Percentiles rank a stretch among this genome's conserved stretches.
These are phyloP conservation scores for Trissonchulus sp. DNA, from an alignment of 2,888 invertebrate species.

Conservation along the genomic window DNA sequence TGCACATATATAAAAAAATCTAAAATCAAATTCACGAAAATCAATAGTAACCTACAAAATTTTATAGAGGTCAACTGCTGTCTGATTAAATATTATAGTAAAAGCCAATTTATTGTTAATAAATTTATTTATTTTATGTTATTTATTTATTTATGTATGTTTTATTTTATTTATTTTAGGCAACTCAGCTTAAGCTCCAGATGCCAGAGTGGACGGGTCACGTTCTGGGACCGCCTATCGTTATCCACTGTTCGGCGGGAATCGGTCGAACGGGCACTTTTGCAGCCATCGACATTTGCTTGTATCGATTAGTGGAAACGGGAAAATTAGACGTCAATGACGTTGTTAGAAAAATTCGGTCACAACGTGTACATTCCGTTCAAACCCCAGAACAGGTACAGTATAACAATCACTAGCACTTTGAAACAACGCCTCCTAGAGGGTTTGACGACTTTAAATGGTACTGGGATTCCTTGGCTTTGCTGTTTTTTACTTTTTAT, in stretches of 20 bases:
- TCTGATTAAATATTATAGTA: too few species aligned
- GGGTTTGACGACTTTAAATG: too few species aligned
- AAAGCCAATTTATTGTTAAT: too few species aligned
- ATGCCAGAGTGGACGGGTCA: constrained; percentile 73
- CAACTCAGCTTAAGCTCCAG: constrained; percentile 25
- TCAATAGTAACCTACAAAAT: too few species aligned
- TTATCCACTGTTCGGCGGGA: constrained; percentile 58
- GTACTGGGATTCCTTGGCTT: too few species aligned
- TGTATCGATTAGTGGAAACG: neutral
- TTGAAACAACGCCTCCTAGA: too few species aligned
- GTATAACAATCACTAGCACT: too few species aligned
- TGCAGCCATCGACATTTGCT: constrained; percentile 25
- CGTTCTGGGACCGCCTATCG: constrained; percentile 69
- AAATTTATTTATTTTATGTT: neutral
- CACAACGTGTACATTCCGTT: constrained; percentile 91
- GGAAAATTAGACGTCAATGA: constrained; percentile 53
- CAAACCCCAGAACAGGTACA: constrained; percentile 90
- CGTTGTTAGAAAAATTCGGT: constrained; percentile 71
- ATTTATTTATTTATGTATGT: too few species aligned
- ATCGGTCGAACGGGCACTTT: constrained; percentile 56
- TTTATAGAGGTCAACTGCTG: too few species aligned
- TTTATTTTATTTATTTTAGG: constrained; percentile 16
- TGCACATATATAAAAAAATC: too few species aligned
- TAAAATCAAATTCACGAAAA: too few species aligned
- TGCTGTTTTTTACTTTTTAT: too few species aligned